Evolutionary conservation across 2,888 invertebrate genomes (phyloP).

Genomic region (Aphodius granarius): DNA sequence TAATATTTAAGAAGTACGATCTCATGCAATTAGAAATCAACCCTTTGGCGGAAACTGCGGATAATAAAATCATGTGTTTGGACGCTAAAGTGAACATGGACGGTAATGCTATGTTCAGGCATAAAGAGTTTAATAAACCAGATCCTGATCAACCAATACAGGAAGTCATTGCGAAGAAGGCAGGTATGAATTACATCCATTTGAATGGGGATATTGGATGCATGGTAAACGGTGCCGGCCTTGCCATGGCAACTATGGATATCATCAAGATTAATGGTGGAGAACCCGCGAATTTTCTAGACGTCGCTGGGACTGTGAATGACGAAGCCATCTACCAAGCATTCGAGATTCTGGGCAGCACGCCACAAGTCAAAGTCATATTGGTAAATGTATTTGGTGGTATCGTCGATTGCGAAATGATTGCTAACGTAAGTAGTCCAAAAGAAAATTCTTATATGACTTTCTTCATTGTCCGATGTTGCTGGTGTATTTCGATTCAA

Average conservation of each 20-base stretch:
- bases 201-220: slow-evolving; percentile 79
- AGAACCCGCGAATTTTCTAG: slow-evolving; percentile 92
- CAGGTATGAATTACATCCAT: slow-evolving; percentile 89
- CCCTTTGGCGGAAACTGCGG: slow-evolving; percentile 89
- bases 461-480: too few relatives aligned
- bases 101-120: slow-evolving; percentile 90
- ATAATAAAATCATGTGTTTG: slow-evolving; percentile 85
- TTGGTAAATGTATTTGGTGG: slow-evolving; percentile 97
- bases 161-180: slow-evolving; percentile 82
- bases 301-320: slow-evolving; percentile 92
- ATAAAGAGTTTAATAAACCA: slow-evolving; percentile 81
- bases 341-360: slow-evolving; percentile 78
- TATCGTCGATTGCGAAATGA: slow-evolving; percentile 93
- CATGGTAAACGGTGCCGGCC: slow-evolving; percentile 93
- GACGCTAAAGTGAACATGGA: slow-evolving; percentile 97
- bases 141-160: slow-evolving; percentile 86
- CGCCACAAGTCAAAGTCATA: slow-evolving; percentile 85
- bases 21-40: slow-evolving; percentile 96
- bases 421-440: slow-evolving; percentile 78
- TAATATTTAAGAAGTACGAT: slow-evolving; percentile 87
- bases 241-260: slow-evolving; percentile 99
- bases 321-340: slow-evolving; percentile 88
- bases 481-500: too few relatives aligned
- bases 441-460: too few relatives aligned
- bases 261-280: slow-evolving; percentile 92